These are phyloP conservation scores for Battus philenor DNA, from an alignment of 1,140 invertebrate genomes.

Conservation along the genomic window DNA sequence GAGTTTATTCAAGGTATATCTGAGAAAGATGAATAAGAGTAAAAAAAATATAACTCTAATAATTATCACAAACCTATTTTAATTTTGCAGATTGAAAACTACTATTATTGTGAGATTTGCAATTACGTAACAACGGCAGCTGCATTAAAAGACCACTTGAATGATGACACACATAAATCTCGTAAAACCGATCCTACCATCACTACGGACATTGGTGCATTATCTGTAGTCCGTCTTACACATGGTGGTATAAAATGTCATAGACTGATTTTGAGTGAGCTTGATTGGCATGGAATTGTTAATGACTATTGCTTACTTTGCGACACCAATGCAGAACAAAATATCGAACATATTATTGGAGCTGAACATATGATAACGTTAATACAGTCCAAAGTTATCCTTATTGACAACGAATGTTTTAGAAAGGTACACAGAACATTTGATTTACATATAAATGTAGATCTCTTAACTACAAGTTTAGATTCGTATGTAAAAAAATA, in stretches of 20 bases:
- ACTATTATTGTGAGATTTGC: conserved; percentile 45
- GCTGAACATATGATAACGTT: conserved; percentile 33
- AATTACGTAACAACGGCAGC: conserved; percentile 21
- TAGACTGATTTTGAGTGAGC: conserved; percentile 22
- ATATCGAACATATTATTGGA: conserved; percentile 22
- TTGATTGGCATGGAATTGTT: conserved; percentile 38
- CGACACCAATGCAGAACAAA: conserved; percentile 13
- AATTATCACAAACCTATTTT: no score
- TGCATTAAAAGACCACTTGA: conserved; percentile 23
- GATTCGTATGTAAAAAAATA: no score
- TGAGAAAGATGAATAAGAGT: no score
- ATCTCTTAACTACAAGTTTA: no score
- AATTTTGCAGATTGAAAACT: conserved; percentile 28
- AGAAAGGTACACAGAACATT: no score
- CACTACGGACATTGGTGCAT: neutral
- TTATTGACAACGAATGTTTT: conserved; percentile 23
- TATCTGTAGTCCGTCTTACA: conserved; percentile 15
- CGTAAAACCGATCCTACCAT: conserved; percentile 22
- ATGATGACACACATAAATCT: conserved; percentile 22
- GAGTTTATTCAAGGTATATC: no score
- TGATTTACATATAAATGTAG: no score
- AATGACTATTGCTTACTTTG: conserved; percentile 34
- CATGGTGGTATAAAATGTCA: conserved; percentile 24
- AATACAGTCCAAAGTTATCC: conserved; percentile 24
- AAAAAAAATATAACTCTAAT: no score